phyloP scores from a whole-genome alignment of 2,888 invertebrate species.

The Julus scanicus region DNA sequence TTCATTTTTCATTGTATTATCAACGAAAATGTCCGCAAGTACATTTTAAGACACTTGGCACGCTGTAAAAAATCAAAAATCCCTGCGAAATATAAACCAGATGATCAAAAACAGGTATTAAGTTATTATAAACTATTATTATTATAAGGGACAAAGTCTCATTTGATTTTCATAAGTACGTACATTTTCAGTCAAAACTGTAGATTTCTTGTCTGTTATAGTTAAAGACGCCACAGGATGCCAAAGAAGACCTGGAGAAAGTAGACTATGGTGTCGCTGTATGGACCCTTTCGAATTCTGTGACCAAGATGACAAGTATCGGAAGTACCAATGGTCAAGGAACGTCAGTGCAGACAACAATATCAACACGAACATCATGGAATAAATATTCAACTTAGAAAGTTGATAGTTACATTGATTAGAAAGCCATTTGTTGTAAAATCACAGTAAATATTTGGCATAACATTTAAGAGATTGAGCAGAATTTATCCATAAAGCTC shows the following conservation, averaged over 20 bases:
- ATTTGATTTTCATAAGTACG: background rate
- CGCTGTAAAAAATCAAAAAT: background rate
- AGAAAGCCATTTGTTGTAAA: no score
- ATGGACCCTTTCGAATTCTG: background rate
- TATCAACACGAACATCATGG: background rate
- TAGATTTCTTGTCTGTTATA: background rate
- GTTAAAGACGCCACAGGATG: background rate
- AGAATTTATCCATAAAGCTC: no score
- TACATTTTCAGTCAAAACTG: background rate
- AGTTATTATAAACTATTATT: no score
- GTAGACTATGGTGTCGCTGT: background rate
- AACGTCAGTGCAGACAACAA: background rate
- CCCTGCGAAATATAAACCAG: background rate
- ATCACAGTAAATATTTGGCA: no score
- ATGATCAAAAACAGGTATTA: background rate
- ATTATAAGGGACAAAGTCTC: background rate
- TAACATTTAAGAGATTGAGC: no score
- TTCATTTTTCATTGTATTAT: constrained; percentile 69
- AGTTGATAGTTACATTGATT: no score
- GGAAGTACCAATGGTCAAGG: background rate
- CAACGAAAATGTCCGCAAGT: constrained; percentile 67
- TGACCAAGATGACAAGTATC: background rate
- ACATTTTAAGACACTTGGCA: background rate
- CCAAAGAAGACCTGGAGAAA: background rate
- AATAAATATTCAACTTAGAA: no score